Base-by-base conservation (phyloP, 2,888 invertebrate genomes). In the Cabera pusaria region DNA sequence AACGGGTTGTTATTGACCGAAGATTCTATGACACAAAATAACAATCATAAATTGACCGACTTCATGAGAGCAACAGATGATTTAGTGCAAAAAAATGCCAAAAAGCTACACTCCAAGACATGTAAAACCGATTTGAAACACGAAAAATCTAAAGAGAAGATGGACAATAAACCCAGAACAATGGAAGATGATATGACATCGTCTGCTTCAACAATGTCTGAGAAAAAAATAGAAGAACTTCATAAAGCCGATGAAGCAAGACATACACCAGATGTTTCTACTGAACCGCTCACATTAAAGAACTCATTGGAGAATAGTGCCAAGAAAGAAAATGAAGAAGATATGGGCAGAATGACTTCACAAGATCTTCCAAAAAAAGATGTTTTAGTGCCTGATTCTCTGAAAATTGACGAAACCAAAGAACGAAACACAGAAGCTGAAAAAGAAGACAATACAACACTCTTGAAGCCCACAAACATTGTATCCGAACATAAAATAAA, bases 201-300 rank as follows among this genome's bases (percentile, higher is more conserved):
- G 14, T 55, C 63, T 19, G 56, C 64, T 29, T 64, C 65, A 17
- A 56, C 58, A 34, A 41, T 52, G 11, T 49, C 59, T 31, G 48
- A 61, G 47, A 32, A 55, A 19, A 56, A 55, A 41, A 22, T 53
- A 16, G 46, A 54, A 22, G 32, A 50, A n/a, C 28, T 53, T 6
- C 41, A 44, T n/a, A 26, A 41, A 5, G 7, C 35, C 6, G 35
- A 35, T 8, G 38, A 40, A 9, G 20, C 27, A 16, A 34, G 35
- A 40, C 27, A 31, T 6, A 9, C 24, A 22, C 17, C 44, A 28
- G 34, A n/a, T n/a, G 14, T 9, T 4, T 6, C 0, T 4, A 11
- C 2, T 7, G 17, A 14, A 31, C 18, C 2, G 19, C 10, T 19
- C 6, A 31, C 12, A 18, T 7, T 9, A 14, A 41, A n/a, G 3